These are phyloP conservation scores for Galeruca laticollis DNA, from an alignment of 2,888 invertebrate species.

Conservation along the genomic window DNA sequence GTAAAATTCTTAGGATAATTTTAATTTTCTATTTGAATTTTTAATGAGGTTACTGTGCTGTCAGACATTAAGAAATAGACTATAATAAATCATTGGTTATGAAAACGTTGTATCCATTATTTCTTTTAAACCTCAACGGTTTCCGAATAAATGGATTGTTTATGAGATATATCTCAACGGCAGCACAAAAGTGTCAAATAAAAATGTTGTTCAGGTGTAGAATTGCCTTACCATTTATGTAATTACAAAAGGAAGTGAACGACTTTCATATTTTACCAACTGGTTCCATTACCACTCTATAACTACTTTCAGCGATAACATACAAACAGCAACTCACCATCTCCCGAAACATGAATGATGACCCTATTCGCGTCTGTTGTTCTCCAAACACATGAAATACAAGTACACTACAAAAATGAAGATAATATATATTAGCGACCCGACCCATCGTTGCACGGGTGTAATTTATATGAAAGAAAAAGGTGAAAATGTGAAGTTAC, in stretches of 20 bases:
- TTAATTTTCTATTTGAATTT: too few species aligned
- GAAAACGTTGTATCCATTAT: too few species aligned
- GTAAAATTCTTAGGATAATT: too few species aligned
- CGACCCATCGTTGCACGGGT: too few species aligned
- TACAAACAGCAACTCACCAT: slow-evolving; percentile 11
- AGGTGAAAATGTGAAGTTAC: too few species aligned
- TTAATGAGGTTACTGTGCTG: too few species aligned
- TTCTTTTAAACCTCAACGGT: too few species aligned
- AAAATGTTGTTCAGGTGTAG: background rate
- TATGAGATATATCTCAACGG: background rate
- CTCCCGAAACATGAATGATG: slow-evolving; percentile 23
- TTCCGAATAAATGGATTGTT: too few species aligned
- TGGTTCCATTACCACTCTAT: slow-evolving; percentile 17
- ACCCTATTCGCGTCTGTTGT: slow-evolving; percentile 11
- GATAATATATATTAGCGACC: too few species aligned
- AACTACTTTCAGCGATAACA: slow-evolving; percentile 12
- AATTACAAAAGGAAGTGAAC: slow-evolving; percentile 14
- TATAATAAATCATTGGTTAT: too few species aligned
- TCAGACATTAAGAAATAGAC: too few species aligned
- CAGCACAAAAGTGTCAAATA: background rate
- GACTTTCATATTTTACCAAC: background rate
- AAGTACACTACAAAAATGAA: slow-evolving; percentile 4
- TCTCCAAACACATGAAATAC: slow-evolving; percentile 8
- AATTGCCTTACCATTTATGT: background rate
- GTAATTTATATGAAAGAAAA: too few species aligned